Evolutionary conservation across 2,797 vertebrate species (phyloP).

Genomic region (Myripristis jacobus): DNA sequence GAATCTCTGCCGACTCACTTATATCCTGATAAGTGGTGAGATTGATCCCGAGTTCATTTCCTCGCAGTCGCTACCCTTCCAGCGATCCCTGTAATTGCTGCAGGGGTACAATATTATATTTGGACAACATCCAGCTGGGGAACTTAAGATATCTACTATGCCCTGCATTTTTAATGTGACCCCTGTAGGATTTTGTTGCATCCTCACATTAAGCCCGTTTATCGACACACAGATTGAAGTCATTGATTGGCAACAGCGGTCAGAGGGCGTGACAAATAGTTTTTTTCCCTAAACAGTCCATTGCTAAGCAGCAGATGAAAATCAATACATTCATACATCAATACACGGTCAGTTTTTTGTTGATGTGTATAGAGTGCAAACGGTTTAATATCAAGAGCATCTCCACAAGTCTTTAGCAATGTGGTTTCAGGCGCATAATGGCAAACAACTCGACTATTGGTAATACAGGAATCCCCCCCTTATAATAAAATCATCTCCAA

Average conservation of each 20-base stretch:
- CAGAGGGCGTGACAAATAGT: constrained; percentile 69
- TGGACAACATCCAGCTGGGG: constrained; percentile 73
- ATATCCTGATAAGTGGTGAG: constrained; percentile 69
- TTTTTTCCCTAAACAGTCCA: constrained; percentile 50
- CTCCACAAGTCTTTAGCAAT: background rate
- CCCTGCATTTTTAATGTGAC: constrained; percentile 72
- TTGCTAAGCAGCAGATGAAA: constrained; percentile 33
- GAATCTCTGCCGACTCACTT: constrained; percentile 65
- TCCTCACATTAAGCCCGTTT: constrained; percentile 62
- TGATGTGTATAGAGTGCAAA: background rate
- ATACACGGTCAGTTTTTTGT: constrained; percentile 29
- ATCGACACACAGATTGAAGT: constrained; percentile 72
- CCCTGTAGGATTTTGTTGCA: constrained; percentile 56
- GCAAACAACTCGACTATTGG: background rate
- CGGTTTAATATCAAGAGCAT: background rate
- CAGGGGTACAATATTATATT: constrained; percentile 71
- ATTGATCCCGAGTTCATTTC: constrained; percentile 75
- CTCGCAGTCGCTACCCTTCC: constrained; percentile 52
- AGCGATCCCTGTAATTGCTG: constrained; percentile 74
- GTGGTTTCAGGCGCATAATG: background rate
- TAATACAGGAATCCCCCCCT: constrained; percentile 7
- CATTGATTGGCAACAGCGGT: constrained; percentile 72
- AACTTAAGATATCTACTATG: constrained; percentile 45
- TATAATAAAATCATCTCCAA: constrained; percentile 46
- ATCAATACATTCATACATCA: constrained; percentile 44